These are phyloP conservation scores for Muscicapa striata DNA, from an alignment of 2,797 vertebrate genomes.

Conservation along the genomic window DNA sequence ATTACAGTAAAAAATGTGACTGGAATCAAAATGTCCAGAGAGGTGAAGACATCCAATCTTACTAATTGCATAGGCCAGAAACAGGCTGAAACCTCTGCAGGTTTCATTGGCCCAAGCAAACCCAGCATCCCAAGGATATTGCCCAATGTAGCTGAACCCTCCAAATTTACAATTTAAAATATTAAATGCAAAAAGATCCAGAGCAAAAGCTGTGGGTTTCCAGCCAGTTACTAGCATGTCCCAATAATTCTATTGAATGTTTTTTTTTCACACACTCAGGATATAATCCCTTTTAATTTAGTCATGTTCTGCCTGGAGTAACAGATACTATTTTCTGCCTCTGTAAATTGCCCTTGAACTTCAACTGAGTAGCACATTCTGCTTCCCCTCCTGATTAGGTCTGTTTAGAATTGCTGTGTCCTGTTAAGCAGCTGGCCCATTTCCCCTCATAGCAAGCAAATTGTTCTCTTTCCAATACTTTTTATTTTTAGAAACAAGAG, in stretches of 20 bases:
- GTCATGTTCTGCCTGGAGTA: neutral
- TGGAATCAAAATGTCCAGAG: neutral
- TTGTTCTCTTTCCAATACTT: conserved; percentile 42
- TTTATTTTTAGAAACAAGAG: conserved; percentile 48
- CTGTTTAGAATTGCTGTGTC: conserved; percentile 60
- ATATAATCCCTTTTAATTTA: neutral
- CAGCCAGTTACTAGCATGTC: neutral
- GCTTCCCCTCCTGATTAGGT: conserved; percentile 49
- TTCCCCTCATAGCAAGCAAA: conserved; percentile 54
- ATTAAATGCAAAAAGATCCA: neutral
- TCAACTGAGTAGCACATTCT: conserved; percentile 18
- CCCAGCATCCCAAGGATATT: neutral
- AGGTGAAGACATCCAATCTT: neutral
- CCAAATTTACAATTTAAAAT: neutral
- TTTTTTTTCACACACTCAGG: neutral
- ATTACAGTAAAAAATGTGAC: neutral
- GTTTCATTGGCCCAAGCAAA: neutral
- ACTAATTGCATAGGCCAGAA: neutral
- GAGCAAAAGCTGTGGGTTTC: neutral
- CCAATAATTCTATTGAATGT: neutral
- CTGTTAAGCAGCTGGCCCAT: conserved; percentile 57
- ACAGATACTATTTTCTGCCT: conserved; percentile 27
- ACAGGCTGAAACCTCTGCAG: neutral
- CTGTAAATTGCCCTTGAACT: conserved; percentile 60
- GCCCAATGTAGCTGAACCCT: neutral